Evolutionary conservation across 2,113 vertebrate species (phyloP).

Genomic region (Spea bombifrons): DNA sequence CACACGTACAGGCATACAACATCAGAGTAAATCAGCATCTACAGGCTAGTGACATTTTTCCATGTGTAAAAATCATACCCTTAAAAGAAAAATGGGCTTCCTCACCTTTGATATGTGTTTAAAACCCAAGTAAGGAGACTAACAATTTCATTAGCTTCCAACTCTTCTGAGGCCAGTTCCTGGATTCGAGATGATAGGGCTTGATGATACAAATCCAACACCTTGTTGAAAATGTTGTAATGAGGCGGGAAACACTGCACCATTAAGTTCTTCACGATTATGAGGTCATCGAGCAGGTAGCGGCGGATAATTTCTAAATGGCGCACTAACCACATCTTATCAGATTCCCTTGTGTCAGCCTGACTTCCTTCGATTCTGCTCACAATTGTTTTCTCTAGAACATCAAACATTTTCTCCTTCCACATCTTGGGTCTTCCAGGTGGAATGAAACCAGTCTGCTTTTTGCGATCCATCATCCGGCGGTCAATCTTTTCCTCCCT

Average conservation of each 20-base stretch:
- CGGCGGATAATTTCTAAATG: slow-evolving; percentile 91
- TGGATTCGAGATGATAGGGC: slow-evolving; percentile 81
- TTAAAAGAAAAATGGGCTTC: not conserved
- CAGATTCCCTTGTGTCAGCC: slow-evolving; percentile 84
- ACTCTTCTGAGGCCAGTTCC: slow-evolving; percentile 84
- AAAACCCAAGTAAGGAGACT: slow-evolving; percentile 92
- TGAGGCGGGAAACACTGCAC: slow-evolving; percentile 90
- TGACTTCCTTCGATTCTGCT: slow-evolving; percentile 90
- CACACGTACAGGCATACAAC: no score
- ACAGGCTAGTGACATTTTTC: no score
- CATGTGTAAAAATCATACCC: not conserved
- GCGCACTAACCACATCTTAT: slow-evolving; percentile 98
- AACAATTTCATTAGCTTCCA: slow-evolving; percentile 95
- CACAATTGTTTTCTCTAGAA: slow-evolving; percentile 84
- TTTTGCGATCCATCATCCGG: slow-evolving; percentile 87
- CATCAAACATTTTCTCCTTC: slow-evolving; percentile 89
- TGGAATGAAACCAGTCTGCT: slow-evolving; percentile 89
- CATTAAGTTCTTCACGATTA: slow-evolving; percentile 86
- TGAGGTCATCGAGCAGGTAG: slow-evolving; percentile 87
- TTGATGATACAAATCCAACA: slow-evolving; percentile 84
- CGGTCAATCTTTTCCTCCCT: slow-evolving; percentile 92
- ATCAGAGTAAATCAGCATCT: no score
- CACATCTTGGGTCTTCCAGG: slow-evolving; percentile 90
- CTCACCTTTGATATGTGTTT: slow-evolving; percentile 90
- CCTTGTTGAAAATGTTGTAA: slow-evolving; percentile 84